Evolutionary conservation across 2,888 invertebrate genomes (phyloP).

Genomic region (Diabrotica balteata): DNA sequence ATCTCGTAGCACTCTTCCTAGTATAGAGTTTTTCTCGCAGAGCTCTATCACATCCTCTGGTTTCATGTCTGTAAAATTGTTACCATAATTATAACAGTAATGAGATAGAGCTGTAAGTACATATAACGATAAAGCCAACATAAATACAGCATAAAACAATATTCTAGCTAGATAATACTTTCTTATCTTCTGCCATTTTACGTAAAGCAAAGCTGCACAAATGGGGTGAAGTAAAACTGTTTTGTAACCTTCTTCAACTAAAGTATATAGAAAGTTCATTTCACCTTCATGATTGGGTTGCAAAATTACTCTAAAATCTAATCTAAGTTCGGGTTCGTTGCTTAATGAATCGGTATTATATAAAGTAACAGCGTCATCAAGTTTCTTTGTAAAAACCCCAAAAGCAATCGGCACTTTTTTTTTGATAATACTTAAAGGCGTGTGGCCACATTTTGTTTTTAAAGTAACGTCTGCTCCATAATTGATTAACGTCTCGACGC

Average conservation of each 20-base stretch:
- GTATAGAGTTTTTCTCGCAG: slow-evolving; percentile 79
- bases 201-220: slow-evolving; percentile 84
- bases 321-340: slow-evolving; percentile 80
- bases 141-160: slow-evolving; percentile 79
- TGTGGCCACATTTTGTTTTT: slow-evolving; percentile 84
- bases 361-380: slow-evolving; percentile 80
- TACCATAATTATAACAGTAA: slow-evolving; percentile 83
- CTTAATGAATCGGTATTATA: slow-evolving; percentile 78
- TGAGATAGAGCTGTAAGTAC: slow-evolving; percentile 83
- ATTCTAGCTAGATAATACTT: slow-evolving; percentile 85
- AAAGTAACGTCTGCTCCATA: slow-evolving; percentile 90
- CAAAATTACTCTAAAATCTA: slow-evolving; percentile 82
- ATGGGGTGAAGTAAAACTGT: slow-evolving; percentile 85
- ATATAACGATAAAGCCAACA: slow-evolving; percentile 79
- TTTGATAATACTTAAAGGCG: slow-evolving; percentile 83
- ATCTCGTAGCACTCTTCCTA: slow-evolving; percentile 76
- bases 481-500: slow-evolving; percentile 83
- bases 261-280: slow-evolving; percentile 84
- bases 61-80: slow-evolving; percentile 69
- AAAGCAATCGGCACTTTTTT: slow-evolving; percentile 86
- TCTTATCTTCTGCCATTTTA: slow-evolving; percentile 90
- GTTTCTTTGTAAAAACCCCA: slow-evolving; percentile 80
- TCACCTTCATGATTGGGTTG: slow-evolving; percentile 85
- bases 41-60: slow-evolving; percentile 76
- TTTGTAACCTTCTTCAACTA: slow-evolving; percentile 88